Evolutionary conservation across 2,797 vertebrate genomes (phyloP), one percentile per base, ranked within the genome.

Genomic region (Sebastes matsubarae): DNA sequence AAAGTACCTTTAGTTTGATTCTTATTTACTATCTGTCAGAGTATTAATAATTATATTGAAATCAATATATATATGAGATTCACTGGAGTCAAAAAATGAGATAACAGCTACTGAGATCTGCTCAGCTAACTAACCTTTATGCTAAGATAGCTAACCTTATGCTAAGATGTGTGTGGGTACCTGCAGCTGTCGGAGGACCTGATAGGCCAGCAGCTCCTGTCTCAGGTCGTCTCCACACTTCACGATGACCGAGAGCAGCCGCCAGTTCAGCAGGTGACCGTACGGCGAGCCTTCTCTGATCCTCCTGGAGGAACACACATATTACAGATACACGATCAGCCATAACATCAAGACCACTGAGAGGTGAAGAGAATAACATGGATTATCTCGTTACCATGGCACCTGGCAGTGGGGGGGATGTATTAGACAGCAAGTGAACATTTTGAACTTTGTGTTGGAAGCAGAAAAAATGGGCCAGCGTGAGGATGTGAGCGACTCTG

Each of bases 201-300:
- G 98, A 90, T 96, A 98, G 12, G 98, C 98, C 71, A 99, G 93
- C 46, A 99, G 96, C 93, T 99, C 98, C 91, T 99, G 98, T 14
- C 98, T 91, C 3, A 99, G 96, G 84, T 99, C 98, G 25, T 99
- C 98, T 1, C 98, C 98, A 13, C 98, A 99, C 84, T 99, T 99
- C 24, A 99, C 98, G 2, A 99, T 99, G 89, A 99, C 97, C 0
- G 98, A 99, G 64, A 99, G 96, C 16, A 99, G 96, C 69, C 96
- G 94, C 98, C 98, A 99, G 77, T 95, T 98, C 3, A 95, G 96
- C 5, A 98, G 93, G 90, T 99, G 98, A 1, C 98, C 98, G 1
- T 99, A 99, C 0, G 97, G 98, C 8, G 98, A 99, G 1, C 93
- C 97, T 55, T 99, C 98, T 27, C 98, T 92, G 90, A 99, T 99